Percentiles rank a stretch among this genome's conserved stretches.
Conservation (phyloP, 2,113 vertebrate genomes). For the Neogale vison region DNA sequence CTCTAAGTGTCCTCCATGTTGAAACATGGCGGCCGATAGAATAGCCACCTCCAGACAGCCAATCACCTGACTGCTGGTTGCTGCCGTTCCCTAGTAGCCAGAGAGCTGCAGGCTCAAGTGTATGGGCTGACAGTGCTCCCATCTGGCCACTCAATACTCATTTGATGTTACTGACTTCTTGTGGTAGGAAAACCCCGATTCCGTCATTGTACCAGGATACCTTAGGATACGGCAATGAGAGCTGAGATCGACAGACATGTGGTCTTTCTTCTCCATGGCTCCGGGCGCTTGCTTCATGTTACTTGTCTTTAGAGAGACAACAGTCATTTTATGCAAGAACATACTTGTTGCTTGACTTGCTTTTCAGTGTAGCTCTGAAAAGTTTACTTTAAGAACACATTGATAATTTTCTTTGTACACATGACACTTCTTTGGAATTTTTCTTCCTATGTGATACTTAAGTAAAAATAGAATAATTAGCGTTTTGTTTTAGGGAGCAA, state of each 20-base stretch:
- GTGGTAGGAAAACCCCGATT: neutral
- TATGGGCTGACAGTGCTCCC: neutral
- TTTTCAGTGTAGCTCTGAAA: slow-evolving; percentile 7
- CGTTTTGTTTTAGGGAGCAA: slow-evolving; percentile 20
- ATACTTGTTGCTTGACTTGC: neutral
- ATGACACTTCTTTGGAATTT: slow-evolving; percentile 14
- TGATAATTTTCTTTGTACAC: slow-evolving; percentile 18
- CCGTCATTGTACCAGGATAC: neutral
- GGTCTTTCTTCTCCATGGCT: neutral
- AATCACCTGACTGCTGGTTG: neutral
- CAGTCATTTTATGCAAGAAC: neutral
- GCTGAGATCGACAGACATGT: neutral
- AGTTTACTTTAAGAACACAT: neutral
- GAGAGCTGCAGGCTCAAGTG: neutral
- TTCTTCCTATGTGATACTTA: neutral
- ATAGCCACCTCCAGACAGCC: too few species aligned
- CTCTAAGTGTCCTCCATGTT: neutral
- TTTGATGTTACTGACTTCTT: neutral
- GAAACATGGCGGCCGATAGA: neutral
- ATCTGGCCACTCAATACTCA: slow-evolving; percentile 30
- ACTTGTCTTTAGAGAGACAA: neutral
- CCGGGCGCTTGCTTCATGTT: neutral
- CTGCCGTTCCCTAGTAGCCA: neutral
- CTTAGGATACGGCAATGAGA: neutral
- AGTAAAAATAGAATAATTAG: slow-evolving; percentile 44